phyloP scores from a whole-genome alignment of 2,888 invertebrate genomes.

The Watsonalla binaria region DNA sequence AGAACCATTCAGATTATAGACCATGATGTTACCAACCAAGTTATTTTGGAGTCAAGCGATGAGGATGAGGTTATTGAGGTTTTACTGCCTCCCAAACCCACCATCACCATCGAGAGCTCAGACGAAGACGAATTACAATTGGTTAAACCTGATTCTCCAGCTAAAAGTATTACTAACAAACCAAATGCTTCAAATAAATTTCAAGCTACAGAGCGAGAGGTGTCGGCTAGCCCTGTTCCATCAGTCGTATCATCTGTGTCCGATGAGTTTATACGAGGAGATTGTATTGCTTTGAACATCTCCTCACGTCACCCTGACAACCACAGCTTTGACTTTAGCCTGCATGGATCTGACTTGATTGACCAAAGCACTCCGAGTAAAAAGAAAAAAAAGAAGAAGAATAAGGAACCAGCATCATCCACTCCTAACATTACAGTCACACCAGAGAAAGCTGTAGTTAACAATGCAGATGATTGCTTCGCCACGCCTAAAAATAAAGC shows the following conservation, averaged over 20 bases:
- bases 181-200: constrained; percentile 24
- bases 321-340: constrained; percentile 69
- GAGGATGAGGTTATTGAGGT: constrained; percentile 74
- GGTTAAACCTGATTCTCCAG: constrained; percentile 26
- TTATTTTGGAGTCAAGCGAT: constrained; percentile 62
- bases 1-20: constrained; percentile 59
- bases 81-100: constrained; percentile 63
- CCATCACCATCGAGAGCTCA: constrained; percentile 71
- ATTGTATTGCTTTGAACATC: constrained; percentile 71
- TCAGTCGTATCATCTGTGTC: constrained; percentile 72
- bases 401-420: constrained; percentile 50
- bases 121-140: constrained; percentile 64
- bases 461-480: constrained; percentile 50
- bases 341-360: constrained; percentile 67
- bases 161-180: constrained; percentile 20
- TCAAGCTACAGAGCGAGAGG: constrained; percentile 35
- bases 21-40: constrained; percentile 33
- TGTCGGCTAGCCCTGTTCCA: constrained; percentile 66
- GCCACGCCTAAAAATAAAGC: constrained; percentile 72
- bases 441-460: constrained; percentile 19
- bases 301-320: constrained; percentile 56
- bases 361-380: constrained; percentile 52
- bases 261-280: constrained; percentile 71
- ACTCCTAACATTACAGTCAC: constrained; percentile 35
- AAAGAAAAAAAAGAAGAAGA: constrained; percentile 65